Conservation (phyloP, 2,113 vertebrate species). For the Aleadryas rufinucha region DNA sequence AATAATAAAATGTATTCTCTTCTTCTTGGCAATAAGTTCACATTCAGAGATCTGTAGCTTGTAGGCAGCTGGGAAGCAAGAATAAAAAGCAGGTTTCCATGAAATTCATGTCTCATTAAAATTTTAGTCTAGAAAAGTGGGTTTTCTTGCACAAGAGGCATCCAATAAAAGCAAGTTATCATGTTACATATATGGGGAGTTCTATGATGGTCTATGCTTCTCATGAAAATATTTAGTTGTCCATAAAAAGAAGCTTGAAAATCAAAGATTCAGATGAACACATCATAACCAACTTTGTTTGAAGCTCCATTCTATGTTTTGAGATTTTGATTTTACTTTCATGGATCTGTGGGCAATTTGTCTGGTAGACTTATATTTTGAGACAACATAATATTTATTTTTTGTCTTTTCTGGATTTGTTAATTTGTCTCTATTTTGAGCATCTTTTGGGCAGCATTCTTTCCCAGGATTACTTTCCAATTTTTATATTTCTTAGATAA, state of each 20-base stretch:
- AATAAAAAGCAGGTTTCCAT: neutral
- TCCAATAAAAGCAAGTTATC: neutral
- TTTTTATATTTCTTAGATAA: neutral
- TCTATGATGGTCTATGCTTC: fast-evolving
- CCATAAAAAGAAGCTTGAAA: neutral
- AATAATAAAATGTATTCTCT: neutral
- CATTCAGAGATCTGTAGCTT: neutral
- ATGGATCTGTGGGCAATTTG: neutral
- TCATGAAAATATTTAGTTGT: neutral
- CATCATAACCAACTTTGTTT: neutral
- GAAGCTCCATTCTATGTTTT: fast-evolving
- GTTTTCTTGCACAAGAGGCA: neutral
- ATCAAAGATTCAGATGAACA: neutral
- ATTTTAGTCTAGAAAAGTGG: neutral
- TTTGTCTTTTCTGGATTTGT: neutral
- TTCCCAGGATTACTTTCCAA: neutral
- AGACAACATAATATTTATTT: neutral
- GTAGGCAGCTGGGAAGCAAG: neutral
- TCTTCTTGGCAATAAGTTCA: neutral
- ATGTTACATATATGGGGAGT: neutral
- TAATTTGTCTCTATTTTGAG: neutral
- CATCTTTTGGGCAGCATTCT: neutral
- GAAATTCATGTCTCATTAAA: neutral
- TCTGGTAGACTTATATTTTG: neutral
- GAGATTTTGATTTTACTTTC: neutral